Evolutionary conservation across 2,888 invertebrate genomes (phyloP).

Genomic region (Nymphalis urticae): DNA sequence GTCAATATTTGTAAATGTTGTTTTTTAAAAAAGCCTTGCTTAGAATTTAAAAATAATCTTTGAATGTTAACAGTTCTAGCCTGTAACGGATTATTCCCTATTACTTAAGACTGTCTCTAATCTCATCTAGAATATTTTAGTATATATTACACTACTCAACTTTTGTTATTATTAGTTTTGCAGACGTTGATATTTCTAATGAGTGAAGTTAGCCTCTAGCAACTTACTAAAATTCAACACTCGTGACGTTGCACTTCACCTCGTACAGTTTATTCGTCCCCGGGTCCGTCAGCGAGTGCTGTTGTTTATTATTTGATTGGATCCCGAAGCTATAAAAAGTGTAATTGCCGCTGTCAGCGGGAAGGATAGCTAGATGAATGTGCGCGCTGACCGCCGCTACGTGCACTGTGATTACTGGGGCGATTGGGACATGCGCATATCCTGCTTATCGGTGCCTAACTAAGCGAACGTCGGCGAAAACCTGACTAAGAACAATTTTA

Average conservation of each 20-base stretch:
- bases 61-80: no score
- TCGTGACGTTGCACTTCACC: neutral
- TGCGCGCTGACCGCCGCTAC: slow-evolving; percentile 3
- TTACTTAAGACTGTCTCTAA: no score
- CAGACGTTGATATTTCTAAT: neutral
- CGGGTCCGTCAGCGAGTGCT: neutral
- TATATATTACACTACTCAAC: no score
- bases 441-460: no score
- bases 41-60: no score
- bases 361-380: slow-evolving; percentile 19
- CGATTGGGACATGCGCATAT: neutral
- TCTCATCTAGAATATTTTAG: no score
- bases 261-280: neutral
- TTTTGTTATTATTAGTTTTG: no score
- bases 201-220: neutral
- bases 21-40: no score
- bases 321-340: slow-evolving; percentile 27
- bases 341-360: slow-evolving; percentile 34
- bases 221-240: neutral
- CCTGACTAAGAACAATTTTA: no score
- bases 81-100: no score
- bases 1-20: no score
- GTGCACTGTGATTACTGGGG: neutral
- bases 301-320: slow-evolving; percentile 24
- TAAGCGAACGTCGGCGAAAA: no score